Conservation (phyloP, 2,888 invertebrate genomes). For the Listrodromus nycthemerus region DNA sequence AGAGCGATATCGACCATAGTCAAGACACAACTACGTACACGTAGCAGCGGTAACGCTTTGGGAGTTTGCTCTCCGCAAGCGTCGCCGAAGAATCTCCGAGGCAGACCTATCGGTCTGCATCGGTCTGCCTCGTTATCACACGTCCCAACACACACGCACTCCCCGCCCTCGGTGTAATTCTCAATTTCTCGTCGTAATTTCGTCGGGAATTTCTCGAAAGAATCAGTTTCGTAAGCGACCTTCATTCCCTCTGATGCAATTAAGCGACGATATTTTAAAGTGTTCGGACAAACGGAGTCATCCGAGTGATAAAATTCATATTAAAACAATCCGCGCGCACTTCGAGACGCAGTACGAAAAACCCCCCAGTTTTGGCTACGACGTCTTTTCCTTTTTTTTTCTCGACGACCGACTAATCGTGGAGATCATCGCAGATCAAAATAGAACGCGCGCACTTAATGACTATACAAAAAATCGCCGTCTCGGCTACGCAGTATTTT, state of each 20-base stretch:
- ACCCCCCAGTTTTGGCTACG: neutral
- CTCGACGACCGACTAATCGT: no score
- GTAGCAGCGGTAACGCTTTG: constrained; percentile 1
- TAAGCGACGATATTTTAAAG: constrained; percentile 10
- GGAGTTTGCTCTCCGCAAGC: neutral
- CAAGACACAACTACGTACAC: constrained; percentile 8
- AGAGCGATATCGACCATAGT: neutral
- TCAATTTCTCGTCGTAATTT: neutral
- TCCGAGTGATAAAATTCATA: neutral
- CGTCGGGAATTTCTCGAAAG: neutral
- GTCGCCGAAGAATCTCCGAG: constrained; percentile 23
- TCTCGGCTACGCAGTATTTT: neutral
- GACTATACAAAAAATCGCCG: neutral
- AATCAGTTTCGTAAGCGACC: constrained; percentile 37
- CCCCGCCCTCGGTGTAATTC: neutral
- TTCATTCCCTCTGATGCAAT: constrained; percentile 43
- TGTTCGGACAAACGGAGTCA: neutral
- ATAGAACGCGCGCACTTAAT: neutral
- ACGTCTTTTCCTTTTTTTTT: neutral
- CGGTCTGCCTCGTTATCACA: no score
- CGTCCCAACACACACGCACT: constrained; percentile 4
- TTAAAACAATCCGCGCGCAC: neutral
- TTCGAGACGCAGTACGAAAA: neutral
- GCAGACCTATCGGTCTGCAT: neutral
- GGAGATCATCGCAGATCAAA: neutral